These are phyloP conservation scores for Lepidurus packardi DNA, from an alignment of 1,140 invertebrate genomes.

Conservation along the genomic window DNA sequence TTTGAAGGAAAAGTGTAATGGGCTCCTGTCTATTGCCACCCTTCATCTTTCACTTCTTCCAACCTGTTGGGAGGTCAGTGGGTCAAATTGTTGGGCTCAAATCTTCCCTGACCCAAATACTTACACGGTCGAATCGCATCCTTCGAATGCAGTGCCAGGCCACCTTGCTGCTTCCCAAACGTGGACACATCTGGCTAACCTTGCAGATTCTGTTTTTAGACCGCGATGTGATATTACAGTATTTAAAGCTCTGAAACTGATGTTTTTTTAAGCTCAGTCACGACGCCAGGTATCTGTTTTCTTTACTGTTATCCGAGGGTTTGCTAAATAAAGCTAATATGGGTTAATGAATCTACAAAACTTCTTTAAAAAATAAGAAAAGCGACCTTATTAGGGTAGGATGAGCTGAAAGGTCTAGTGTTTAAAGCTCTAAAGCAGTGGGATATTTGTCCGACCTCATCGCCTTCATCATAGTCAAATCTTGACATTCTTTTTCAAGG, in stretches of 20 bases:
- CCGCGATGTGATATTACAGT: background rate
- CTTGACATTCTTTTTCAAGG: background rate
- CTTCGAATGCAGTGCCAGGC: background rate
- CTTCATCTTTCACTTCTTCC: background rate
- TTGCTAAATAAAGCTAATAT: no score
- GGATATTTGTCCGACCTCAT: no score
- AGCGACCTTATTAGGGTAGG: no score
- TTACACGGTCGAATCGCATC: background rate
- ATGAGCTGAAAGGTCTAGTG: no score
- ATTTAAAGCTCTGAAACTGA: no score
- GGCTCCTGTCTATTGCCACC: background rate
- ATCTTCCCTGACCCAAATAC: background rate
- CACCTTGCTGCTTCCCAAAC: background rate
- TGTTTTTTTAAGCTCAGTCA: no score
- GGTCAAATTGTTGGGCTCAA: slow-evolving; percentile 15
- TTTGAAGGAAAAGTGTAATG: background rate
- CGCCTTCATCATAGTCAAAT: no score
- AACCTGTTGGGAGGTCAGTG: slow-evolving; percentile 13
- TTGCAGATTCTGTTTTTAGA: background rate
- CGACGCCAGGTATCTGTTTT: no score
- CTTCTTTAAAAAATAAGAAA: no score
- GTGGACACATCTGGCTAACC: background rate
- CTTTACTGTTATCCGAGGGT: no score
- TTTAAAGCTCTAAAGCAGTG: no score
- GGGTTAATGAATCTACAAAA: no score